Percentiles rank a stretch among this genome's conserved stretches.
Conservation (phyloP, 1,140 invertebrate species). For the Cataglyphis hispanica region DNA sequence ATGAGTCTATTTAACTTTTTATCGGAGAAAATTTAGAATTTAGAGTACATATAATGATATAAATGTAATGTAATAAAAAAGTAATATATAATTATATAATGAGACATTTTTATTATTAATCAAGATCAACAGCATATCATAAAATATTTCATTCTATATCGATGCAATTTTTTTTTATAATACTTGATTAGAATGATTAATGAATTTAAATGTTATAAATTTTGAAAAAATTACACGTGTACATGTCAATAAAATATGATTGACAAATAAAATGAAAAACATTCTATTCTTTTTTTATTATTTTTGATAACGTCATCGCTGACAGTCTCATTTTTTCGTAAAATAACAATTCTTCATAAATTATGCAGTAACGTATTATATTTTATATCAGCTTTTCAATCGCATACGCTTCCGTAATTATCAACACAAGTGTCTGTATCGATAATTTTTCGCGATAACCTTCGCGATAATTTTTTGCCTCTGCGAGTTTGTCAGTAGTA, state of each 20-base stretch:
- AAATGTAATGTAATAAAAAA: neutral
- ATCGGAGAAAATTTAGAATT: neutral
- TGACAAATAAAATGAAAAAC: neutral
- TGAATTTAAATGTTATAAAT: neutral
- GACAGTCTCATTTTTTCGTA: neutral
- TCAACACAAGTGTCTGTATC: neutral
- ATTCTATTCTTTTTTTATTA: neutral
- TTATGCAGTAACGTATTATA: neutral
- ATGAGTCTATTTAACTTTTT: slow-evolving; percentile 18
- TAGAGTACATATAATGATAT: neutral
- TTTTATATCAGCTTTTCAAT: neutral
- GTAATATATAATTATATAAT: neutral
- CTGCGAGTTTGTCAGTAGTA: slow-evolving; percentile 48
- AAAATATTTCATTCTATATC: neutral
- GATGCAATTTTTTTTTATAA: neutral
- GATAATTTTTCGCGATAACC: neutral
- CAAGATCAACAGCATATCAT: neutral
- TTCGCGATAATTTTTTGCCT: too few relatives aligned
- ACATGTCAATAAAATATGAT: neutral
- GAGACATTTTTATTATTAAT: neutral
- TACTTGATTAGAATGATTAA: neutral
- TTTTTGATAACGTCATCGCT: neutral
- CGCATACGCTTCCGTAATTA: neutral
- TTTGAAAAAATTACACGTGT: neutral
- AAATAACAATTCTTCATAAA: slow-evolving; percentile 12